Percentiles rank a stretch among this genome's conserved stretches.
Evolutionary conservation across 2,113 vertebrate genomes (phyloP).

Genomic region (Ranitomeya imitator): DNA sequence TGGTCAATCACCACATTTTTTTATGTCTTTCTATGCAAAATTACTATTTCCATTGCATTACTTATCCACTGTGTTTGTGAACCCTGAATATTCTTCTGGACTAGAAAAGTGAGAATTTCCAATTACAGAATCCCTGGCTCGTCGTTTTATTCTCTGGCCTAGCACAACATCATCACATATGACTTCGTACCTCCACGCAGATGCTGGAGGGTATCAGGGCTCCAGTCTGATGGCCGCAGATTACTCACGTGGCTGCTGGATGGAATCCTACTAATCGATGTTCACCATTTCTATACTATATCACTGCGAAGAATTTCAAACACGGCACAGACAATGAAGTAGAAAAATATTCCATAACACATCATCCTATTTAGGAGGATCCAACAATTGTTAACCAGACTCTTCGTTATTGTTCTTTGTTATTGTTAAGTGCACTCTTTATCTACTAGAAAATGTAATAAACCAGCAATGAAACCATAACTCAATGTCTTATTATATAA

Average conservation of each 20-base stretch:
- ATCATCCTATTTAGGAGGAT: background rate
- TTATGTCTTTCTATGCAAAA: background rate
- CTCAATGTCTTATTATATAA: background rate
- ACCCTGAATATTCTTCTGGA: background rate
- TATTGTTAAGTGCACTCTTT: background rate
- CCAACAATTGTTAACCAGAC: background rate
- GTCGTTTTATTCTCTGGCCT: too few species aligned
- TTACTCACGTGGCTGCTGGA: too few species aligned
- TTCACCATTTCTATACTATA: too few species aligned
- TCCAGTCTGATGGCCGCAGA: too few species aligned
- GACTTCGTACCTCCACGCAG: too few species aligned
- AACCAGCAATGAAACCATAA: background rate
- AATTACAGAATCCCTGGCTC: background rate
- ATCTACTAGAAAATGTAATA: constrained; percentile 4
- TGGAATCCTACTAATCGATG: too few species aligned
- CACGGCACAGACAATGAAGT: background rate
- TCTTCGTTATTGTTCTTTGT: background rate
- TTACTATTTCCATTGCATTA: background rate
- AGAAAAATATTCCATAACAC: background rate
- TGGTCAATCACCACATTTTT: too few species aligned
- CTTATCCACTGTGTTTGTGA: too few species aligned
- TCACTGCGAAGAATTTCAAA: background rate
- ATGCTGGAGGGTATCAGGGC: too few species aligned
- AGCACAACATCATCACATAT: too few species aligned
- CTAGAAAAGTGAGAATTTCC: background rate